These are phyloP conservation scores for Gibbula magus DNA, from an alignment of 2,888 invertebrate genomes.

Conservation along the genomic window DNA sequence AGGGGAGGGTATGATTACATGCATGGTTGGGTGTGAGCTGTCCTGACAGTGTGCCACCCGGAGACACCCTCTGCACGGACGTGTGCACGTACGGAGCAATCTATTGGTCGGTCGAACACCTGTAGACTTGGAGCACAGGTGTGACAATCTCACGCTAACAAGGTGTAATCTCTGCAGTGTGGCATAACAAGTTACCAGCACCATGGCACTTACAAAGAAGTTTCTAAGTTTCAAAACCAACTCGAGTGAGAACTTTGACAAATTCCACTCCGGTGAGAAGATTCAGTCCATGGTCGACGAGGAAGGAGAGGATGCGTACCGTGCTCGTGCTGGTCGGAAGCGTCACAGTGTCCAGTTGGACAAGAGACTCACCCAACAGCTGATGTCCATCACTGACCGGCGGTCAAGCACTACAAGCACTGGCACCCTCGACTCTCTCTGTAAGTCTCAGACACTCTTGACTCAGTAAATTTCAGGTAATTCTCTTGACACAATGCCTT, in stretches of 20 bases:
- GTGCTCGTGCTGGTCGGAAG: slow-evolving; percentile 61
- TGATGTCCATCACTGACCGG: slow-evolving; percentile 51
- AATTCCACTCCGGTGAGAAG: slow-evolving; percentile 64
- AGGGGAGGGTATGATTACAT: no score
- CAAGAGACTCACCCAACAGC: slow-evolving; percentile 61
- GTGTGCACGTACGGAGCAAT: background rate
- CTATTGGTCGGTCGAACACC: background rate
- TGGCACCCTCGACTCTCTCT: slow-evolving; percentile 63
- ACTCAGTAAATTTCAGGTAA: no score
- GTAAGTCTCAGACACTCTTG: slow-evolving; percentile 53
- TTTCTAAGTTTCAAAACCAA: slow-evolving; percentile 46
- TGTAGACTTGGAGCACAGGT: background rate
- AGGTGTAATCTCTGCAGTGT: background rate
- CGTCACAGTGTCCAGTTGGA: slow-evolving; percentile 69
- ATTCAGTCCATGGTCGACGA: slow-evolving; percentile 62
- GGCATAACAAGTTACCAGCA: background rate
- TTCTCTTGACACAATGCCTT: no score
- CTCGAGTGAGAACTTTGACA: slow-evolving; percentile 55
- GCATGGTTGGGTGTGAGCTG: no score
- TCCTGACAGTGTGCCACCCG: background rate
- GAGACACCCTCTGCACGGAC: background rate
- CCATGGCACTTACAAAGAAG: slow-evolving; percentile 45
- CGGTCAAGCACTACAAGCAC: slow-evolving; percentile 67
- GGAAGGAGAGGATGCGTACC: slow-evolving; percentile 58
- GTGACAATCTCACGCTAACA: background rate